Percentiles rank a stretch among this genome's conserved stretches.
Conservation (phyloP, 2,113 vertebrate genomes). For the Phylloscopus trochiloides region DNA sequence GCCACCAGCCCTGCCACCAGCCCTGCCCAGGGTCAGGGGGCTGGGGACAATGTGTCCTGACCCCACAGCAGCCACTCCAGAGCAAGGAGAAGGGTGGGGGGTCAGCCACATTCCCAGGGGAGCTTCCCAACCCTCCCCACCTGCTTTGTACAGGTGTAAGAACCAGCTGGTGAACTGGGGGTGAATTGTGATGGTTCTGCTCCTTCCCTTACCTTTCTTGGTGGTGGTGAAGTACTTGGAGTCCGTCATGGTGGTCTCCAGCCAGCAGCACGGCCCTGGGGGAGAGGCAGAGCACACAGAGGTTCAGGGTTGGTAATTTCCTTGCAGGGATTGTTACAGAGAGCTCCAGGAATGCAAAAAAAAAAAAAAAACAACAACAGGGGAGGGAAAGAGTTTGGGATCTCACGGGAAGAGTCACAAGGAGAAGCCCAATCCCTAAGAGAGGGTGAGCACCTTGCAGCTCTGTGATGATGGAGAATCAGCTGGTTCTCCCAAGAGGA, state of each 20-base stretch:
- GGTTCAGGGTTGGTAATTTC: not conserved
- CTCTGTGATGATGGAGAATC: not conserved
- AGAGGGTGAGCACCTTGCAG: not conserved
- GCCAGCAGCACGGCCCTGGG: slow-evolving; percentile 51
- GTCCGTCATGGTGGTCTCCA: slow-evolving; percentile 90
- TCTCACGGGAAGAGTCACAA: not conserved
- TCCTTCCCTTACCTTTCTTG: slow-evolving; percentile 87
- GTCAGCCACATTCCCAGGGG: fast-evolving
- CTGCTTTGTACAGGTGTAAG: not conserved
- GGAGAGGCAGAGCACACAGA: slow-evolving; percentile 3
- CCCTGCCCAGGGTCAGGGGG: no score
- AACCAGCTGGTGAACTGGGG: not conserved
- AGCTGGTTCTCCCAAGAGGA: not conserved
- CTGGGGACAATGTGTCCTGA: not conserved
- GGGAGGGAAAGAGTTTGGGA: not conserved
- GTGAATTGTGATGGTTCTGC: fast-evolving
- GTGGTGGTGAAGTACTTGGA: slow-evolving; percentile 99
- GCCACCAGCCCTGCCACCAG: not conserved
- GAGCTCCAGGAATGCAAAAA: not conserved
- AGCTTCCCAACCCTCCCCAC: not conserved
- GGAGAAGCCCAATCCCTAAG: not conserved
- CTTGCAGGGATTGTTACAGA: not conserved
- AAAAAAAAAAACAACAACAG: not conserved
- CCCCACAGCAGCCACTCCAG: not conserved
- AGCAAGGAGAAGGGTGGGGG: not conserved